phyloP scores from a whole-genome alignment of 2,797 vertebrate genomes.

The Labroides dimidiatus region DNA sequence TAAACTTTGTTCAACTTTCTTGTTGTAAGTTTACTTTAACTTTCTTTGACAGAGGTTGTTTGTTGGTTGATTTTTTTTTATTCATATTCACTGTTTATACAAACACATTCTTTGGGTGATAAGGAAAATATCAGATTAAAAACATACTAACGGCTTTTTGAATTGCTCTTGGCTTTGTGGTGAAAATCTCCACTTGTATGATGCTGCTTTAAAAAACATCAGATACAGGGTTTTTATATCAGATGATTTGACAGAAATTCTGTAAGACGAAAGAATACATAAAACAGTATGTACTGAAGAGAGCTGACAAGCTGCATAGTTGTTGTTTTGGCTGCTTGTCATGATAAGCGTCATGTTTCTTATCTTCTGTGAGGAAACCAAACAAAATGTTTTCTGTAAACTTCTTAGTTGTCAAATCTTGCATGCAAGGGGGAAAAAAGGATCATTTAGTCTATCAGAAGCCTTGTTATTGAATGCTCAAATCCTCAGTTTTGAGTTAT shows the following conservation, averaged over 20 bases:
- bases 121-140: neutral
- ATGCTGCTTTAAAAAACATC: neutral
- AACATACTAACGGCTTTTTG: neutral
- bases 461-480: too few relatives aligned
- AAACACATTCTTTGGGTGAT: neutral
- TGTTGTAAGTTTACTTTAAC: neutral
- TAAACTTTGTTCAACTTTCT: neutral
- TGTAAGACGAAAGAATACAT: neutral
- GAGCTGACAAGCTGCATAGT: neutral
- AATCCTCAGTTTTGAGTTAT: too few relatives aligned
- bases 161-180: neutral
- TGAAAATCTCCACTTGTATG: neutral
- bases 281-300: neutral
- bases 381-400: neutral
- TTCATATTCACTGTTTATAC: too few relatives aligned
- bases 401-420: neutral
- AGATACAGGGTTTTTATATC: constrained; percentile 3
- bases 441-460: too few relatives aligned
- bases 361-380: neutral
- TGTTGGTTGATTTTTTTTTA: too few relatives aligned
- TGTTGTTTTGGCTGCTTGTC: neutral
- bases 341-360: neutral
- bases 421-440: too few relatives aligned
- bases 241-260: neutral
- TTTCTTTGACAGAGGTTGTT: neutral